phyloP scores from a whole-genome alignment of 1,140 invertebrate species.

The Trachelipus rathkii region DNA sequence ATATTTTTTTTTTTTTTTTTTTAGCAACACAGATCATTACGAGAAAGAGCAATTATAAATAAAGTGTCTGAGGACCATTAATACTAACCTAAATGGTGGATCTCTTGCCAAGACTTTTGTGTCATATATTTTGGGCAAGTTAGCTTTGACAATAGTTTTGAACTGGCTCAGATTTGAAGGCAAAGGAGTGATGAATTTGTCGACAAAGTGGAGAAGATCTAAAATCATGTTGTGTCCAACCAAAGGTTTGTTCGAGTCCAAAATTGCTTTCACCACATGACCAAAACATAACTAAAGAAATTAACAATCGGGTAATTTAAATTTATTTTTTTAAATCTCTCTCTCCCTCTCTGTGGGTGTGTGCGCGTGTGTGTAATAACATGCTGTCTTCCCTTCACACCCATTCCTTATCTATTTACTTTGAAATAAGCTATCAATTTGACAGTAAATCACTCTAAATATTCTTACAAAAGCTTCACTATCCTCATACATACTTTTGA shows the following conservation, averaged over 20 bases:
- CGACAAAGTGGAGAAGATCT: constrained; percentile 35
- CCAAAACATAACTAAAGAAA: constrained; percentile 31
- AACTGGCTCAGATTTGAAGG: constrained; percentile 28
- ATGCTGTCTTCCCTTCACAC: no score
- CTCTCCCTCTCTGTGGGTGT: no score
- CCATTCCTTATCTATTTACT: no score
- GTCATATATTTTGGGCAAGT: constrained; percentile 38
- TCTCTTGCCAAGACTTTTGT: constrained; percentile 39
- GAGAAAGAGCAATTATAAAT: background rate
- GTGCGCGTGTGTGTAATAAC: no score
- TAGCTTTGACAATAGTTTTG: constrained; percentile 31
- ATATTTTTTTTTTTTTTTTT: constrained; percentile 9
- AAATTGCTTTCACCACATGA: constrained; percentile 23
- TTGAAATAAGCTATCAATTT: no score
- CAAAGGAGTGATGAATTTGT: constrained; percentile 35
- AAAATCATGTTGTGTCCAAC: constrained; percentile 35
- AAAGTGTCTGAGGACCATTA: background rate
- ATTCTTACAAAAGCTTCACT: no score
- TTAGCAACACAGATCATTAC: background rate
- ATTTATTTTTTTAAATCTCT: no score
- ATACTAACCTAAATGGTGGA: constrained; percentile 37
- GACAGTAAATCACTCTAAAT: no score
- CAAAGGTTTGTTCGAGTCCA: constrained; percentile 22
- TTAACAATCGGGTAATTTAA: background rate
- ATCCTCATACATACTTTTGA: no score